Conservation (phyloP, 2,797 vertebrate genomes). For the Platyrinchus mystaceus region DNA sequence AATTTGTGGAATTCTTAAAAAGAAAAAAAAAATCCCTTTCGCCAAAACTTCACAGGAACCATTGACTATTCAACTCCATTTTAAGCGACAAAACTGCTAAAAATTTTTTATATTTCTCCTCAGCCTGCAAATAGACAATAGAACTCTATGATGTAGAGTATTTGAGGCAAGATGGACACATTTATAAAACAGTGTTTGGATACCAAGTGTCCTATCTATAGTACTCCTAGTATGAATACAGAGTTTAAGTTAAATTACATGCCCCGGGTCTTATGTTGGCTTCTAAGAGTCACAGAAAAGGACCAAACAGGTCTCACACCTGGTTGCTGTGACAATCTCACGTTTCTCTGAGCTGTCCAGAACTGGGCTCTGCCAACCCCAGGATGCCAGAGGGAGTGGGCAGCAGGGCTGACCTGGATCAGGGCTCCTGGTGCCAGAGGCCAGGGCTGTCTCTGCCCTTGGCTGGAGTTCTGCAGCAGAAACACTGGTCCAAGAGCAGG, state of each 20-base stretch:
- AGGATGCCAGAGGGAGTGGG: neutral
- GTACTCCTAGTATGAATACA: neutral
- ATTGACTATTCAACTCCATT: neutral
- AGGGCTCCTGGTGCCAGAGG: accelerated
- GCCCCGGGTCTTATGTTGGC: neutral
- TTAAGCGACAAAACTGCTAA: neutral
- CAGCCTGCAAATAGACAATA: neutral
- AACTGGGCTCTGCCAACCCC: neutral
- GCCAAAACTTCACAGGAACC: neutral
- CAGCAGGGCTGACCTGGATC: neutral
- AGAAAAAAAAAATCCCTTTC: neutral
- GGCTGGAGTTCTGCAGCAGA: neutral
- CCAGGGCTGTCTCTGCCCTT: neutral
- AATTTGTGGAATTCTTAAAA: neutral
- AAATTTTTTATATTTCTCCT: neutral
- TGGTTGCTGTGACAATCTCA: neutral
- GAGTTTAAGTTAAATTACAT: neutral
- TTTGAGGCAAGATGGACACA: neutral
- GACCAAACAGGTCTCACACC: neutral
- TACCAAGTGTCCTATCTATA: neutral
- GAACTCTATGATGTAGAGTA: neutral
- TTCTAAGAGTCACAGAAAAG: neutral
- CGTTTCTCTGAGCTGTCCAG: accelerated
- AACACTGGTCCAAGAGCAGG: neutral
- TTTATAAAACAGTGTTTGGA: neutral